Evolutionary conservation across 2,113 vertebrate species (phyloP), one percentile per base, ranked within the genome.

Genomic region (Calyptomena viridis): DNA sequence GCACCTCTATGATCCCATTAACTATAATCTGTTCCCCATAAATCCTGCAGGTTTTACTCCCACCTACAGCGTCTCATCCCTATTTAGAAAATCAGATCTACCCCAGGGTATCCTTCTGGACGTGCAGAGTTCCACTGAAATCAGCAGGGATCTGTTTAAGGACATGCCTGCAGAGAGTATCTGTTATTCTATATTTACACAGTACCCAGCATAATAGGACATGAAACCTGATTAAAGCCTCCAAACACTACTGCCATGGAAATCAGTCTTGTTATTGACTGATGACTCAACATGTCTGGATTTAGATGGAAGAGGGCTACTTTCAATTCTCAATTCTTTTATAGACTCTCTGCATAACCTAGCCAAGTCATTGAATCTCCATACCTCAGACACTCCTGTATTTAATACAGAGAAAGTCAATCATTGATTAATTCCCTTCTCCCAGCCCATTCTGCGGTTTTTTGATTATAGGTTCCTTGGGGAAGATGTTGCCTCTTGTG

Each of bases 261-360:
- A 96, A 96, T 95, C 93, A 86, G 96, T 90, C 94, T 93, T 94
- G 82, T 90, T 95, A 95, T 96, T 95, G 95, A 97, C 95, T 94
- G 94, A 95, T 97, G 96, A 95, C 84, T 97, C 96, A 97, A 92
- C 92, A 68, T 72, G 73, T 89, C 88, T 94, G 95, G 92, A 92
- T 96, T 94, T 89, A 95, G 86, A 97, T 96, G 90, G 88, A 95
- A 96, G 92, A 95, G 74, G 80, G 66, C 80, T 86, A 84, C 90
- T 96, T 95, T 94, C 88, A 94, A 92, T 96, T 96, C 90, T 82
- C 88, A 87, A 47, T 86, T 96, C 88, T 82, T 96, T 92, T 96
- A 96, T 89, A 94, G 92, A 89, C 88, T 89, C 84, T 71, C 64
- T 89, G 76, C 46, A 66, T 90, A 94, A 89, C 76, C 56, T 56